Evolutionary conservation across 2,113 vertebrate genomes (phyloP).

Genomic region (Scartelaos histophorus): DNA sequence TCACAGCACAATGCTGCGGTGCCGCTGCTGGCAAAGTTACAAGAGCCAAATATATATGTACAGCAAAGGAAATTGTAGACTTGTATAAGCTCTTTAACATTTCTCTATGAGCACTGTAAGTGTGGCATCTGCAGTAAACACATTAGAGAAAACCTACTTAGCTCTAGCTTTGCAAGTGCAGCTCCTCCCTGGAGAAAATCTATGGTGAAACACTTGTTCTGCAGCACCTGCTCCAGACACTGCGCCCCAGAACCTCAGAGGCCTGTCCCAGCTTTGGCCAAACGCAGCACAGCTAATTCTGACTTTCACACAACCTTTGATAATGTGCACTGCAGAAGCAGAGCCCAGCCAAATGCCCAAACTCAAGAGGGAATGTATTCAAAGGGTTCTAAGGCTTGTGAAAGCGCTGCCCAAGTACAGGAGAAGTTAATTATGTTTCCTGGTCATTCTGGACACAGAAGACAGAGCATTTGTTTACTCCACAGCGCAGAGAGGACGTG

Average conservation of each 20-base stretch:
- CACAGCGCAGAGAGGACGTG: conserved; percentile 43
- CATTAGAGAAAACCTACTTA: not conserved
- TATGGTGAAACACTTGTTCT: conserved; percentile 24
- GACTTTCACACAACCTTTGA: conserved; percentile 36
- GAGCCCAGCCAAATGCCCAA: conserved; percentile 7
- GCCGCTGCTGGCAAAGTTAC: conserved; percentile 41
- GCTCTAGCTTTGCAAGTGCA: conserved; percentile 23
- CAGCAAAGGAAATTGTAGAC: conserved; percentile 22
- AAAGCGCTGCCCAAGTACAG: conserved; percentile 24
- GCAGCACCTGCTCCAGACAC: conserved; percentile 29
- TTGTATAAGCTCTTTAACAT: conserved; percentile 15
- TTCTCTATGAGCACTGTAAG: conserved; percentile 2
- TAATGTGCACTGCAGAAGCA: conserved; percentile 12
- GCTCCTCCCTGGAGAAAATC: conserved; percentile 25
- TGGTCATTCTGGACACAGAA: conserved; percentile 50
- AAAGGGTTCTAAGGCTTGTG: conserved; percentile 27
- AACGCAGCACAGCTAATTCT: conserved; percentile 11
- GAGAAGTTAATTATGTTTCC: conserved; percentile 60
- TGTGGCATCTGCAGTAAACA: conserved; percentile 18
- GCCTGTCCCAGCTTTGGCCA: not conserved
- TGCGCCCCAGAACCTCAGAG: conserved; percentile 11
- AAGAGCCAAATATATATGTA: conserved; percentile 29
- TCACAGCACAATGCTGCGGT: conserved; percentile 44
- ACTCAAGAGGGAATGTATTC: conserved; percentile 17
- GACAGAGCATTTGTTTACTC: conserved; percentile 42